These are phyloP conservation scores for Brevimyrus niger DNA, from an alignment of 2,113 vertebrate genomes.

Conservation along the genomic window DNA sequence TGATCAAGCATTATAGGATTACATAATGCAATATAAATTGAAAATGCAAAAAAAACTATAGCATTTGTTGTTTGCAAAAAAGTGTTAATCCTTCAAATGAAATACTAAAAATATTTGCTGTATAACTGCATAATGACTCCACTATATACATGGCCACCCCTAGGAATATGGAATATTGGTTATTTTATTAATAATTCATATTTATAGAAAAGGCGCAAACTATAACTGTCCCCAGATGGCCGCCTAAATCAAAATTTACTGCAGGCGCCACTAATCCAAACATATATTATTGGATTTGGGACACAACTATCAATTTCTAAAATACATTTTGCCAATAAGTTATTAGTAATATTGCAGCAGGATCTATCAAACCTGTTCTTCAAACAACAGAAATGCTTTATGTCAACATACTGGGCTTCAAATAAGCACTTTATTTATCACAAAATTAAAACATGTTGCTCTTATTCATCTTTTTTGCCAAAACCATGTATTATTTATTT, in stretches of 20 bases:
- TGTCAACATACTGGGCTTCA: not conserved
- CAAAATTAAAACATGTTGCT: not conserved
- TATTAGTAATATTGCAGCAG: not conserved
- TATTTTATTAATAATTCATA: not conserved
- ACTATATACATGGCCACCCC: not conserved
- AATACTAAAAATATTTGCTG: not conserved
- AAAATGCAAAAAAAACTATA: not conserved
- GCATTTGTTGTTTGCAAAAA: not conserved
- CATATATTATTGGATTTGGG: not conserved
- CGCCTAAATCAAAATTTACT: not conserved
- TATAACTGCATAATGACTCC: not conserved
- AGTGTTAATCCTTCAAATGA: not conserved
- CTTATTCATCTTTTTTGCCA: not conserved
- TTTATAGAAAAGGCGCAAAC: not conserved
- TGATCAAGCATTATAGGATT: not conserved
- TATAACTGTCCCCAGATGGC: not conserved
- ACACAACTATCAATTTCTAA: not conserved
- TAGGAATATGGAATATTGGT: not conserved
- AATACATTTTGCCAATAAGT: not conserved
- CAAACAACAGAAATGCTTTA: not conserved
- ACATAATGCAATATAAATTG: not conserved
- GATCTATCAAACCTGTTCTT: not conserved
- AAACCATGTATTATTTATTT: not conserved
- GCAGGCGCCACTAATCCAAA: not conserved
- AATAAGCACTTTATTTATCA: not conserved